Evolutionary conservation across 2,888 invertebrate species (phyloP).

Genomic region (Microlaimidae sp.): DNA sequence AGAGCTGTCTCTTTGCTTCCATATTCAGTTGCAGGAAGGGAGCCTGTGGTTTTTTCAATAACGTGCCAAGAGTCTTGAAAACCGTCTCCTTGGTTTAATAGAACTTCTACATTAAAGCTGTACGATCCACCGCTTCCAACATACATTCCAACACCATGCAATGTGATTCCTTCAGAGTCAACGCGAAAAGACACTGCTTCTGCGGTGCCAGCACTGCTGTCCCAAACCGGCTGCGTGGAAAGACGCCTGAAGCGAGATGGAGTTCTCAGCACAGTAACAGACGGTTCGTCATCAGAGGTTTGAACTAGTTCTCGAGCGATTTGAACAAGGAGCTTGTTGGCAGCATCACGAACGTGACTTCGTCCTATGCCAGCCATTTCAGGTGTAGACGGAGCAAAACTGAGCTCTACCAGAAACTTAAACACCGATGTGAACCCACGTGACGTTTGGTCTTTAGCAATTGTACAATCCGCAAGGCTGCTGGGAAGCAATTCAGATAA

Average conservation of each 20-base stretch:
- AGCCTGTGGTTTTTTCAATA: slow-evolving; percentile 7
- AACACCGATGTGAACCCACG: no score
- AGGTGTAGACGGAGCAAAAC: slow-evolving; percentile 18
- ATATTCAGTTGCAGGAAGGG: slow-evolving; percentile 55
- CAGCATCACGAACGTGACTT: slow-evolving; percentile 10
- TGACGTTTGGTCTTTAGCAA: no score
- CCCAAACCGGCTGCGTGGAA: slow-evolving; percentile 79
- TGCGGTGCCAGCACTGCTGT: slow-evolving; percentile 85
- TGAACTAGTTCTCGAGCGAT: slow-evolving; percentile 52
- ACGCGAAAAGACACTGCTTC: slow-evolving; percentile 62
- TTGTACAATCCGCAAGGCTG: no score
- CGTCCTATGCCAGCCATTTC: not conserved
- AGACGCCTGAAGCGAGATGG: slow-evolving; percentile 75
- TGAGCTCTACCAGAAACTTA: slow-evolving; percentile 25
- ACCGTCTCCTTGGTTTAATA: slow-evolving; percentile 42
- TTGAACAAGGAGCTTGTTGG: slow-evolving; percentile 41
- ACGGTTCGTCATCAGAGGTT: slow-evolving; percentile 17
- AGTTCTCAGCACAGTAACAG: slow-evolving; percentile 48
- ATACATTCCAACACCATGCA: slow-evolving; percentile 75
- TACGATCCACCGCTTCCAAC: slow-evolving; percentile 72
- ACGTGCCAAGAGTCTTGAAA: slow-evolving; percentile 16
- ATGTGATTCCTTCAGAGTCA: slow-evolving; percentile 66
- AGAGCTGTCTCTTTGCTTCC: slow-evolving; percentile 64
- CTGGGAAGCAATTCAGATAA: slow-evolving; percentile 9
- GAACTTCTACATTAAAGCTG: slow-evolving; percentile 63